These are phyloP conservation scores for Meloidogyne exigua DNA, from an alignment of 1,140 invertebrate genomes.

Conservation along the genomic window DNA sequence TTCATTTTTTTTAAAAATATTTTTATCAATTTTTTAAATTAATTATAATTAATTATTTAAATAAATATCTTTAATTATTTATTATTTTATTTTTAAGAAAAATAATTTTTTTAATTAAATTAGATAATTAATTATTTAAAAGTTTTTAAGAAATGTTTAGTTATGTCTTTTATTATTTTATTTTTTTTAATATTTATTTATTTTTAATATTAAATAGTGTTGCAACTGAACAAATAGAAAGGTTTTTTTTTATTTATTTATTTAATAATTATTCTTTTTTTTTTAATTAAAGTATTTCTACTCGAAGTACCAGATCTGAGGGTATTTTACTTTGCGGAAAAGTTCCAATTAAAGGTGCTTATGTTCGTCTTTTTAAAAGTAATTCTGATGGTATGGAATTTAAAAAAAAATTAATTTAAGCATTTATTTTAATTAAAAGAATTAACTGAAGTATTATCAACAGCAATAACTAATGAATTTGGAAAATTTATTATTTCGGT, in stretches of 20 bases:
- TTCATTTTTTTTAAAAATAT: too few relatives aligned
- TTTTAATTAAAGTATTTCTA: slow-evolving; percentile 30
- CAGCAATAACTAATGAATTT: slow-evolving; percentile 29
- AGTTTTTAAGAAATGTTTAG: neutral
- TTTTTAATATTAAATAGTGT: neutral
- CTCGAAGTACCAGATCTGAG: slow-evolving; percentile 31
- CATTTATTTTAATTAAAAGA: slow-evolving; percentile 16
- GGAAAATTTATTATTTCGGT: slow-evolving; percentile 4
- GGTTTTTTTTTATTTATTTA: neutral
- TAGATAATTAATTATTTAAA: too few relatives aligned
- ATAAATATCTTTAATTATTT: too few relatives aligned
- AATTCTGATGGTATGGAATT: slow-evolving; percentile 28
- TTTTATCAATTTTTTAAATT: too few relatives aligned
- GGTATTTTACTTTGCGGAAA: slow-evolving; percentile 35
- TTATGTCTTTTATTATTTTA: neutral
- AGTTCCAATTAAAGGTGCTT: slow-evolving; percentile 14
- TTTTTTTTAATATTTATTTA: neutral
- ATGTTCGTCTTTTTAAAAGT: slow-evolving; percentile 38
- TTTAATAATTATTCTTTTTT: too few relatives aligned
- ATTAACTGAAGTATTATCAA: slow-evolving; percentile 29
- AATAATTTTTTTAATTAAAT: too few relatives aligned
- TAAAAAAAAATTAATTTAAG: neutral
- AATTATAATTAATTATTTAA: too few relatives aligned
- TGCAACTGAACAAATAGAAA: neutral
- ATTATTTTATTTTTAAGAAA: too few relatives aligned